phyloP scores from a whole-genome alignment of 2,797 vertebrate genomes.

The Pampus argenteus region DNA sequence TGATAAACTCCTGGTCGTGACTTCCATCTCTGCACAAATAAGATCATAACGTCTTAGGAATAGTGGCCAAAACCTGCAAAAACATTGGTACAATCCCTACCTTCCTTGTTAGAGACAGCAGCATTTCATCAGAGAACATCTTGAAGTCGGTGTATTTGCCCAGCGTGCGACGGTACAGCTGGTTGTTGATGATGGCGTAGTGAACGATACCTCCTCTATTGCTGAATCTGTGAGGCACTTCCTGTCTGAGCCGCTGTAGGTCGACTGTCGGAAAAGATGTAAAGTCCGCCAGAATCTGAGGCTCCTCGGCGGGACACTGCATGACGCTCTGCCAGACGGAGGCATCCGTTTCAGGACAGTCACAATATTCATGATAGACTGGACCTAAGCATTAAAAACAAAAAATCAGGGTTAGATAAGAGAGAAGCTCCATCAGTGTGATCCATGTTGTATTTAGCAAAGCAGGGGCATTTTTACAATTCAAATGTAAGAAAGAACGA shows the following conservation, averaged over 20 bases:
- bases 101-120: constrained; percentile 92
- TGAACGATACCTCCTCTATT: constrained; percentile 92
- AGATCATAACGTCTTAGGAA: neutral
- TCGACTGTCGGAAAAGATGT: constrained; percentile 87
- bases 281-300: constrained; percentile 90
- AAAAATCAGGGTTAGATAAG: neutral
- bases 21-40: too few species aligned
- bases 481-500: neutral
- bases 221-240: constrained; percentile 88
- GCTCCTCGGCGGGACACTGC: constrained; percentile 87
- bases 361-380: constrained; percentile 93
- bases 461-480: neutral
- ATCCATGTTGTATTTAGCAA: neutral
- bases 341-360: constrained; percentile 87
- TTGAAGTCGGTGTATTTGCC: constrained; percentile 97
- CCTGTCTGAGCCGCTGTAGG: constrained; percentile 86
- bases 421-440: neutral
- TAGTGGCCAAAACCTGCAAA: neutral
- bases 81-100: constrained; percentile 65
- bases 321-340: constrained; percentile 85
- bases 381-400: constrained; percentile 80
- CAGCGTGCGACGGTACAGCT: constrained; percentile 88
- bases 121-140: constrained; percentile 96
- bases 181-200: constrained; percentile 89
- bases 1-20: too few species aligned